These are phyloP conservation scores for Acanthornis magna DNA, from an alignment of 2,797 vertebrate genomes.

Conservation along the genomic window DNA sequence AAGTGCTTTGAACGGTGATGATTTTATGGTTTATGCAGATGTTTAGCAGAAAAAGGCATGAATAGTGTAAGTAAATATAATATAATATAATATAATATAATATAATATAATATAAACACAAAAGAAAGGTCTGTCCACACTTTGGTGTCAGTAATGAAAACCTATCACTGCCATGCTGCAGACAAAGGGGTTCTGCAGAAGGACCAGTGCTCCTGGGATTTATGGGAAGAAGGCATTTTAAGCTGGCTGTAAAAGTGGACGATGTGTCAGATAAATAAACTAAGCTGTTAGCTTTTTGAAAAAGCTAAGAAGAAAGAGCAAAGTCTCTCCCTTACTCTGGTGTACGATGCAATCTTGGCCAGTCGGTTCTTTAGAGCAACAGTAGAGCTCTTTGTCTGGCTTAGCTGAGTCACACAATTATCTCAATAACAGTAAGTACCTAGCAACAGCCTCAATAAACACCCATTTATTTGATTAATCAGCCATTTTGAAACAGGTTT, in stretches of 20 bases:
- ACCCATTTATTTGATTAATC: constrained; percentile 62
- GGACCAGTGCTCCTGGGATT: not conserved
- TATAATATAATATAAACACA: not conserved
- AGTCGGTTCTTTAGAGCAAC: constrained; percentile 6
- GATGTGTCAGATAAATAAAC: not conserved
- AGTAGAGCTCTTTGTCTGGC: constrained; percentile 54
- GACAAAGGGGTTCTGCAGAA: not conserved
- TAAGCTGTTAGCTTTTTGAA: not conserved
- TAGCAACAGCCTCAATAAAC: constrained; percentile 65
- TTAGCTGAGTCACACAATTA: constrained; percentile 62
- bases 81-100: not conserved
- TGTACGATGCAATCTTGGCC: not conserved
- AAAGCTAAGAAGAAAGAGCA: not conserved
- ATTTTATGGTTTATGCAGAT: not conserved
- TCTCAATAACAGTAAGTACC: constrained; percentile 45
- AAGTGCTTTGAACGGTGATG: not conserved
- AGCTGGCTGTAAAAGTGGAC: not conserved
- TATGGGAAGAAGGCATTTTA: not conserved
- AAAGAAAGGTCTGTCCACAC: not conserved
- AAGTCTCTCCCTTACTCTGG: not conserved
- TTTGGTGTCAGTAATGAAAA: not conserved
- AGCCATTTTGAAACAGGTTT: constrained; percentile 45
- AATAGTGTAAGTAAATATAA: not conserved
- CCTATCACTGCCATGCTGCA: not conserved
- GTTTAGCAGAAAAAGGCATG: not conserved